phyloP scores from a whole-genome alignment of 2,888 invertebrate genomes.

The Abscondita cerata region DNA sequence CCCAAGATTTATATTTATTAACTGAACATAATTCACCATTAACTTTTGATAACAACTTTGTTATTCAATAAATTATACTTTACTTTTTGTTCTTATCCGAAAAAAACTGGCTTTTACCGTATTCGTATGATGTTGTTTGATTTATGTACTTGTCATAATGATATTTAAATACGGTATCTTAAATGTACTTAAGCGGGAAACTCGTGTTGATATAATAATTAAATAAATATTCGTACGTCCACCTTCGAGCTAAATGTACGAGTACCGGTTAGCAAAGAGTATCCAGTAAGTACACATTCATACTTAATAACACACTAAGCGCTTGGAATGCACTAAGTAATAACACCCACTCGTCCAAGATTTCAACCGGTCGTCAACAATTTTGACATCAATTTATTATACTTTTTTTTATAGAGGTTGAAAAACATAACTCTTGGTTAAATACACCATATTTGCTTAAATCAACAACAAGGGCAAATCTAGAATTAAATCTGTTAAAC shows the following conservation, averaged over 20 bases:
- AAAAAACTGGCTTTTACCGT: no score
- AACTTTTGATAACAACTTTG: neutral
- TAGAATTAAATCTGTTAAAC: no score
- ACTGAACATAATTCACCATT: neutral
- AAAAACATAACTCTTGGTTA: no score
- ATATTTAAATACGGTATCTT: no score
- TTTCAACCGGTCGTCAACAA: constrained; percentile 16
- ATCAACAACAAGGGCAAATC: no score
- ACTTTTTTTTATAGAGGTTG: neutral
- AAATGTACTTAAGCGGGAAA: constrained; percentile 3
- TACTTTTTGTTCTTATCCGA: no score
- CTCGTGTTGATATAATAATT: constrained; percentile 27
- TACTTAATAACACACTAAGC: no score
- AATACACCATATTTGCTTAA: no score
- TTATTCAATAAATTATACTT: no score
- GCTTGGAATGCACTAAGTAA: constrained; percentile 1
- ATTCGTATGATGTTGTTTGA: no score
- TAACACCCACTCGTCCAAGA: constrained; percentile 15
- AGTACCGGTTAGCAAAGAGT: neutral
- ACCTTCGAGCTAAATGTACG: neutral
- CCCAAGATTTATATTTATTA: neutral
- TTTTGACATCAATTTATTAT: constrained; percentile 14
- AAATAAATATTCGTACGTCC: constrained; percentile 15
- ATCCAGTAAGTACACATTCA: no score
- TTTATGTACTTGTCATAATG: no score